Evolutionary conservation across 2,797 vertebrate species (phyloP).

Genomic region (Champsocephalus gunnari): DNA sequence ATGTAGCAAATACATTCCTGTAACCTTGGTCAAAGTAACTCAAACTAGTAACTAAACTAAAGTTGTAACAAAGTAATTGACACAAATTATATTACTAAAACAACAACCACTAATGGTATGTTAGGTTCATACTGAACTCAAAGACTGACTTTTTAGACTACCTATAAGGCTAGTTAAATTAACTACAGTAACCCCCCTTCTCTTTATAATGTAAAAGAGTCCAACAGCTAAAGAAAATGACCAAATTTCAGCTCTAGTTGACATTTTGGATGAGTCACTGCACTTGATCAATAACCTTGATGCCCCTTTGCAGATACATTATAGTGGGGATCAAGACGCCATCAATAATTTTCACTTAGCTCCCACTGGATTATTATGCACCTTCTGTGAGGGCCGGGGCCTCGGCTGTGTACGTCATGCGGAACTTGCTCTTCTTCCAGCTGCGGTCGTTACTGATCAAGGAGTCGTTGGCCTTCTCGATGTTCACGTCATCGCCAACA

Average conservation of each 20-base stretch:
- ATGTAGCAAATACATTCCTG: no score
- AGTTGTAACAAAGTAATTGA: no score
- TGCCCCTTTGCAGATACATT: conserved; percentile 8
- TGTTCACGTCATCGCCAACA: conserved; percentile 97
- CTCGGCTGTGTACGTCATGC: conserved; percentile 91
- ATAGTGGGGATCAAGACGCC: background rate
- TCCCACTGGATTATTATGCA: conserved; percentile 52
- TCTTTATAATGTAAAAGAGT: background rate
- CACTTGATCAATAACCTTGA: conserved; percentile 25
- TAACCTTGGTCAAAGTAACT: no score
- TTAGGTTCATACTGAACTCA: no score
- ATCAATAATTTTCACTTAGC: background rate
- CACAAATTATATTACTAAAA: no score
- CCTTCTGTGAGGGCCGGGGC: conserved; percentile 94
- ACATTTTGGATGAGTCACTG: conserved; percentile 26
- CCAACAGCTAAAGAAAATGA: background rate
- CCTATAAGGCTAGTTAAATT: background rate
- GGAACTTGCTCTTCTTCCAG: conserved; percentile 99
- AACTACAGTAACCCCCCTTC: background rate
- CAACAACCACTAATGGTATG: no score
- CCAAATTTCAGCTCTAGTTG: conserved; percentile 19
- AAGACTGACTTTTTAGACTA: no score
- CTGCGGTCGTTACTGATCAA: conserved; percentile 97
- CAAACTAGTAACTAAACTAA: no score
- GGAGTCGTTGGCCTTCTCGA: conserved; percentile 97